These are phyloP conservation scores for Ips nitidus DNA, from an alignment of 1,140 invertebrate genomes.

Conservation along the genomic window DNA sequence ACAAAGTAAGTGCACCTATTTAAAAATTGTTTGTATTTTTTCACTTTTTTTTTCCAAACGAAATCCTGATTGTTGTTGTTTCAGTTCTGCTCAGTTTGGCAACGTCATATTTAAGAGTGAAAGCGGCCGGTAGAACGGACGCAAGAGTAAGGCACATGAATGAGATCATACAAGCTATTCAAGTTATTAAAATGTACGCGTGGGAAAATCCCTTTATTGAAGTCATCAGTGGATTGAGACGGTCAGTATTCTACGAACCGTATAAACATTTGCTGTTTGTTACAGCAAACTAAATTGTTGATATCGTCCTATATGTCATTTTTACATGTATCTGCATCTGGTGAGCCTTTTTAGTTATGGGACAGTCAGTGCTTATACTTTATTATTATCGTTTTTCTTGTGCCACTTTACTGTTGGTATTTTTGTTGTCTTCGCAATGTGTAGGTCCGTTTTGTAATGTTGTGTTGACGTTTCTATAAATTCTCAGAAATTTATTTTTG, in stretches of 20 bases:
- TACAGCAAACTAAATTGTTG: not conserved
- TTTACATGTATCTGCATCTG: not conserved
- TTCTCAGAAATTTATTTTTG: no score
- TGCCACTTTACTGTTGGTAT: no score
- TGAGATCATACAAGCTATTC: slow-evolving; percentile 57
- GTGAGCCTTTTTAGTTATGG: not conserved
- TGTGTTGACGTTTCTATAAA: no score
- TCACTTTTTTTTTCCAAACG: not conserved
- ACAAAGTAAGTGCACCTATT: slow-evolving; percentile 61
- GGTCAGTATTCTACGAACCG: slow-evolving; percentile 30
- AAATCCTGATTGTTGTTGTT: slow-evolving; percentile 13
- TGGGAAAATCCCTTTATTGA: slow-evolving; percentile 82
- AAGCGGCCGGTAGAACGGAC: slow-evolving; percentile 60
- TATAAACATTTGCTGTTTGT: not conserved
- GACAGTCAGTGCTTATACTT: not conserved
- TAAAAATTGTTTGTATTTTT: not conserved
- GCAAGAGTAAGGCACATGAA: slow-evolving; percentile 65
- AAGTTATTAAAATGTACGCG: slow-evolving; percentile 87
- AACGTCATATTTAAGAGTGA: slow-evolving; percentile 55
- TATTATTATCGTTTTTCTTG: not conserved
- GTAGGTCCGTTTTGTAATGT: no score
- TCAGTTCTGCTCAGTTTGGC: slow-evolving; percentile 40
- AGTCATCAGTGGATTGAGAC: slow-evolving; percentile 49
- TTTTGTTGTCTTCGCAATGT: no score
- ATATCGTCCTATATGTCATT: slow-evolving; percentile 1